These are phyloP conservation scores for Aplochiton taeniatus DNA, from an alignment of 2,797 vertebrate species.

Conservation along the genomic window DNA sequence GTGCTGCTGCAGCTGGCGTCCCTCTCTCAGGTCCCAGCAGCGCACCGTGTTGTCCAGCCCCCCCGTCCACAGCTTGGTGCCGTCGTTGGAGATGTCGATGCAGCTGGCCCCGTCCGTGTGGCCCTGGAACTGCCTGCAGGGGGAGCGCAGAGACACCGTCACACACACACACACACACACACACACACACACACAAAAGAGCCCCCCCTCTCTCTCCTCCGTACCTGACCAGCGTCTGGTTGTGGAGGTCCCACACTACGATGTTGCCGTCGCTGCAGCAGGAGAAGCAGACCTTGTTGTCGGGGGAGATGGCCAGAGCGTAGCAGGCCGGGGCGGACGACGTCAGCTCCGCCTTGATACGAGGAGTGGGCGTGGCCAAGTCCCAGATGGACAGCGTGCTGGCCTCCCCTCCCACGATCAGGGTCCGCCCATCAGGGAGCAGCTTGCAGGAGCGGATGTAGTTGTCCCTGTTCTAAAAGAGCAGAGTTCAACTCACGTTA, in stretches of 20 bases:
- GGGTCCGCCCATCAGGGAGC: constrained; percentile 76
- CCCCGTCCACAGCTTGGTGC: constrained; percentile 50
- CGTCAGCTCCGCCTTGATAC: constrained; percentile 82
- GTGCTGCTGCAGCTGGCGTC: constrained; percentile 70
- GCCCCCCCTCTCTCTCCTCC: rapidly evolving
- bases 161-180: neutral
- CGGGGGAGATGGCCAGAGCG: constrained; percentile 80
- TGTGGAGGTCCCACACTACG: constrained; percentile 80
- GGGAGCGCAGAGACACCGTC: neutral
- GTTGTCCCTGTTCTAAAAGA: constrained; percentile 76
- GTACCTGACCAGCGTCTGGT: constrained; percentile 68
- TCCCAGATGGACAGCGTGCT: constrained; percentile 85
- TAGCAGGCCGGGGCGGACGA: constrained; percentile 82
- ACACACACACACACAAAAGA: neutral
- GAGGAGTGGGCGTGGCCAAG: constrained; percentile 77
- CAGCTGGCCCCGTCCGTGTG: constrained; percentile 66
- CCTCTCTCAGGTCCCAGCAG: constrained; percentile 64
- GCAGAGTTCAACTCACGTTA: neutral
- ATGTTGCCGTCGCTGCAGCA: constrained; percentile 85
- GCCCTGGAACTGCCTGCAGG: constrained; percentile 72
- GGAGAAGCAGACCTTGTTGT: constrained; percentile 83
- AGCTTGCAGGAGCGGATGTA: constrained; percentile 84
- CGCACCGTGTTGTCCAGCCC: constrained; percentile 54
- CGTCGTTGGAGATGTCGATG: constrained; percentile 52
- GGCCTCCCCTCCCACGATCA: constrained; percentile 81